Evolutionary conservation across 2,888 invertebrate species (phyloP), one percentile per base, ranked within the genome.

Genomic region (Loripinus fragilis): DNA sequence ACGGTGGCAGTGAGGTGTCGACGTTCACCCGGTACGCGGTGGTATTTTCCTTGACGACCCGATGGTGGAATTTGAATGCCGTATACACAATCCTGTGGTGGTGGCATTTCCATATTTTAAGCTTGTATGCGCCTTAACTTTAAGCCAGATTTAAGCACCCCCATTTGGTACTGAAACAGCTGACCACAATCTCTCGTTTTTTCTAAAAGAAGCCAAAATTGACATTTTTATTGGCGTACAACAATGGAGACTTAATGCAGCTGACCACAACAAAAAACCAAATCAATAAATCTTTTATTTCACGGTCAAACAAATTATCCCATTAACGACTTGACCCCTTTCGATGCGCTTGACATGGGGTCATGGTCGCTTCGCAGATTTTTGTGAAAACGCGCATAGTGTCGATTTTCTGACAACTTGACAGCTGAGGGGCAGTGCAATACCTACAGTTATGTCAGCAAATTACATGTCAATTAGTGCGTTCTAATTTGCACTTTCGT

Each of bases 261-360:
- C 60, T 60, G 60, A 33, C 33, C 17, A 33, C 17, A 60, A 60
- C 60, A 60, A 60, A 33, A n/a, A 60, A 17, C 30, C 8, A 60
- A 60, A 60, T 60, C 60, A 60, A 60, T 60, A 60, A 60, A 60
- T 60, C 60, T 60, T 60, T 20, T 8, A 17, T 33, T 33, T 60
- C 33, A 60, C 8, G 60, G 60, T 60, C 60, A 60, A 60, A 28
- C 60, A 28, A 28, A 25, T 33, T 30, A 8, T 8, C 12, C 60
- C 30, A 12, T 33, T 60, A 60, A 60, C 60, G 60, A 33, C 17
- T 60, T 60, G 60, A 60, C 60, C 60, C 33, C 23, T 60, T 20
- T 17, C 60, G 60, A 17, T 60, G 33, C 33, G 12, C 33, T 60
- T 60, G 60, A 60, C 33, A 33, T 60, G 60, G 60, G 60, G 60